A percentile compares a stretch with the other conserved stretches of the same genome.
Evolutionary conservation across 2,888 invertebrate genomes (phyloP).

Genomic region (Andrena marginata): DNA sequence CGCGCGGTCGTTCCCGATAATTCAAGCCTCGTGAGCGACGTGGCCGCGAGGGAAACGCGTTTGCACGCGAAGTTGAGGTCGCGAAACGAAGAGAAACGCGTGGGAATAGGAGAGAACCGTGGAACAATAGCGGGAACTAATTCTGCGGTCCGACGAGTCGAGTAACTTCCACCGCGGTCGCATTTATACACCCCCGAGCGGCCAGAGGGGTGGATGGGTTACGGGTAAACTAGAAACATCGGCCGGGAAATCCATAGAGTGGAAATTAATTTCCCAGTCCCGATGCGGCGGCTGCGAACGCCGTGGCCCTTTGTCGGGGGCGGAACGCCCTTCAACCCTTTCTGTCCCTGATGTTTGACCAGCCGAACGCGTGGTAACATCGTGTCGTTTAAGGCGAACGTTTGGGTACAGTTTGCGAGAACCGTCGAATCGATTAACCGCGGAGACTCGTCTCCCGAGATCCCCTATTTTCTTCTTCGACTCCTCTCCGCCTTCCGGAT

Average conservation of each 20-base stretch:
- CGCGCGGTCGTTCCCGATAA: constrained; percentile 4
- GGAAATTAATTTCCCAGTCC: constrained; percentile 51
- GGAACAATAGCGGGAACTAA: constrained; percentile 63
- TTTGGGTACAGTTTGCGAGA: not conserved
- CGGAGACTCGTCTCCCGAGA: not conserved
- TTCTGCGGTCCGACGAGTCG: constrained; percentile 62
- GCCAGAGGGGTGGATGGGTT: constrained; percentile 32
- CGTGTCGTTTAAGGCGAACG: not conserved
- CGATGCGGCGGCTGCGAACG: not conserved
- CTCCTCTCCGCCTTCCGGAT: not conserved
- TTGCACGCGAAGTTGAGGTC: not conserved
- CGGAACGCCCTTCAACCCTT: not conserved
- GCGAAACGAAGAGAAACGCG: constrained; percentile 13
- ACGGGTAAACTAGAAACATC: constrained; percentile 65
- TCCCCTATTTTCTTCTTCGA: not conserved
- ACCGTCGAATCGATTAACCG: not conserved
- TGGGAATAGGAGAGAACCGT: constrained; percentile 20
- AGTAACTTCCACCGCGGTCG: constrained; percentile 48
- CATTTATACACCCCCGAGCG: constrained; percentile 35
- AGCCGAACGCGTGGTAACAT: constrained; percentile 4
- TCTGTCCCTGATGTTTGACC: constrained; percentile 14
- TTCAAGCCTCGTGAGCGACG: constrained; percentile 18
- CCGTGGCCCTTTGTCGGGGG: not conserved
- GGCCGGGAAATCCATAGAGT: constrained; percentile 34
- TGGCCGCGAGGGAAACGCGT: constrained; percentile 10